A percentile compares a stretch with the other conserved stretches of the same genome.
Evolutionary conservation across 2,888 invertebrate genomes (phyloP).

Genomic region (Uloborus plumipes): DNA sequence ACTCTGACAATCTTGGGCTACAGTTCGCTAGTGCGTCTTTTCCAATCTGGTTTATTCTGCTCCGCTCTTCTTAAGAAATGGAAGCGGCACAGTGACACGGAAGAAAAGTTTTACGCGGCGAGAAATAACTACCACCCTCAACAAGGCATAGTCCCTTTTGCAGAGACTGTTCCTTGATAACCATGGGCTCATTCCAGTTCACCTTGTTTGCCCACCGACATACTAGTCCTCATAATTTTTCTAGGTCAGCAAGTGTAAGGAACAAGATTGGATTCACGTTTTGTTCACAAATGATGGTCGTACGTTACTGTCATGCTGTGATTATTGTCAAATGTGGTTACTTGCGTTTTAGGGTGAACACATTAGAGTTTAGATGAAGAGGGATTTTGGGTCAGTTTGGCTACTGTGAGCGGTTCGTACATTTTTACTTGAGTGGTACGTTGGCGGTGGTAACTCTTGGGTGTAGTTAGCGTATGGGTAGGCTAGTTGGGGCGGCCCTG

Average conservation of each 20-base stretch:
- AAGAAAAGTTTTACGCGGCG: constrained; percentile 7
- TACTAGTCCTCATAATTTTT: constrained; percentile 21
- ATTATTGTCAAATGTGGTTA: background rate
- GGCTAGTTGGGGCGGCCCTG: too few relatives aligned
- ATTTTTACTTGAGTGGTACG: too few relatives aligned
- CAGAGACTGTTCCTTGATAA: background rate
- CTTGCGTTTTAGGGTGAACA: constrained; percentile 3
- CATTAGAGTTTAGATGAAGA: constrained; percentile 8
- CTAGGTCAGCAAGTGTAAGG: constrained; percentile 11
- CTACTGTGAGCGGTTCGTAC: too few relatives aligned
- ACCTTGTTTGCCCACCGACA: constrained; percentile 1
- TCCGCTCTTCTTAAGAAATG: constrained; percentile 8
- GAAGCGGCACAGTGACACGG: background rate
- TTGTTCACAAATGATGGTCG: background rate
- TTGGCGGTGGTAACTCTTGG: too few relatives aligned
- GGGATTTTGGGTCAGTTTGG: too few relatives aligned
- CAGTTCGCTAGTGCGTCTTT: constrained; percentile 14
- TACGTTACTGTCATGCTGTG: background rate
- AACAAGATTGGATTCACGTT: background rate
- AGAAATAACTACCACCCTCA: constrained; percentile 18
- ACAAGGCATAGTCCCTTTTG: constrained; percentile 20
- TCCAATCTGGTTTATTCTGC: constrained; percentile 1
- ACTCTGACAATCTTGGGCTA: background rate
- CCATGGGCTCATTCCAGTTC: constrained; percentile 19
- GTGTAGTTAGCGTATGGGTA: too few relatives aligned